These are phyloP conservation scores for Stegodyphus mimosarum DNA, from an alignment of 1,140 invertebrate genomes.

Conservation along the genomic window DNA sequence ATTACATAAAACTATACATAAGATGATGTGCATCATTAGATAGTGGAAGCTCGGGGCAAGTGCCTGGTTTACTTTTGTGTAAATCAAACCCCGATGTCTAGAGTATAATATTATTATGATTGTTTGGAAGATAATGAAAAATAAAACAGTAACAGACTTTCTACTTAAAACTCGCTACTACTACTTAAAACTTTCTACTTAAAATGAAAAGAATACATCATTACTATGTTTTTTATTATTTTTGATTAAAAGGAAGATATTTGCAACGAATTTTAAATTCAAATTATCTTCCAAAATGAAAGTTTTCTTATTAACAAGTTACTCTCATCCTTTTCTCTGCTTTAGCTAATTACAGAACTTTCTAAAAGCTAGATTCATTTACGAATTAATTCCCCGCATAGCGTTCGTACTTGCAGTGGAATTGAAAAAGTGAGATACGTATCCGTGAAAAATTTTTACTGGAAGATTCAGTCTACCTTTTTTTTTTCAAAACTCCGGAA, in stretches of 20 bases:
- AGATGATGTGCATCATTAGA: too few species aligned
- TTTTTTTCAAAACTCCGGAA: constrained; percentile 24
- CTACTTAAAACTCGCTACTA: too few species aligned
- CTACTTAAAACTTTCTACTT: too few species aligned
- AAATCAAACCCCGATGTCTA: too few species aligned
- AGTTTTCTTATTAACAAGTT: constrained; percentile 15
- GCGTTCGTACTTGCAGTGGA: background rate
- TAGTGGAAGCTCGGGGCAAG: too few species aligned
- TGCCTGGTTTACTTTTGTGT: too few species aligned
- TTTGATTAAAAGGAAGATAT: background rate
- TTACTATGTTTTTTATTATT: background rate
- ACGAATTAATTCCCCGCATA: constrained; percentile 5
- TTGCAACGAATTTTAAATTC: background rate
- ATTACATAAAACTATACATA: too few species aligned
- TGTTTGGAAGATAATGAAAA: too few species aligned
- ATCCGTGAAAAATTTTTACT: constrained; percentile 12
- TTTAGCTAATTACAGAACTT: constrained; percentile 31
- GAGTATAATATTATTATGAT: too few species aligned
- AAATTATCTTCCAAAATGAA: constrained; percentile 18
- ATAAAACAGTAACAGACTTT: too few species aligned
- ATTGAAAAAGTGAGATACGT: too few species aligned
- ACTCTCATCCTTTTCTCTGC: background rate
- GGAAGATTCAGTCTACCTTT: constrained; percentile 2
- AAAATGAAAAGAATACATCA: too few species aligned
- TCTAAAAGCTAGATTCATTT: constrained; percentile 21